These are phyloP conservation scores for Lomographa bimaculata DNA, from an alignment of 2,888 invertebrate genomes.

Conservation along the genomic window DNA sequence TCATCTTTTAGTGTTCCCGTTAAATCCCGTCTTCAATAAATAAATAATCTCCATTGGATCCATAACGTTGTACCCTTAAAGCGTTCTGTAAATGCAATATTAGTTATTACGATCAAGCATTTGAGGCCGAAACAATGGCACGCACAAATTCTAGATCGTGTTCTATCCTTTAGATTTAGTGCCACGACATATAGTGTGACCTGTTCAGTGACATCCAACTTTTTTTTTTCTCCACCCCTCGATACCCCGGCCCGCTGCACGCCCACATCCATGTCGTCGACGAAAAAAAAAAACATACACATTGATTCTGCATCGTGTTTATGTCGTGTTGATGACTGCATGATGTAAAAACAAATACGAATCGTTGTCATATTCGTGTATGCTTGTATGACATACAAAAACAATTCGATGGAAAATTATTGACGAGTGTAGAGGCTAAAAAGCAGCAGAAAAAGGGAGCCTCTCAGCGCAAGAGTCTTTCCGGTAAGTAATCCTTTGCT, in stretches of 20 bases:
- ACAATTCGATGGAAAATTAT: conserved; percentile 46
- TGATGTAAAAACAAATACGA: conserved; percentile 74
- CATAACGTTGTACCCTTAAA: conserved; percentile 54
- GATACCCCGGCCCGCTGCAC: conserved; percentile 78
- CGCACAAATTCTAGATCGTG: conserved; percentile 49
- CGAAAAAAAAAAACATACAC: conserved; percentile 74
- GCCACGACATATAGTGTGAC: conserved; percentile 66
- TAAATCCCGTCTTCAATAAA: conserved; percentile 52
- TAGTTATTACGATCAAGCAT: conserved; percentile 55
- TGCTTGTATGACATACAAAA: conserved; percentile 54
- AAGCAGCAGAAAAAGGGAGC: conserved; percentile 93
- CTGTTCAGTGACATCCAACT: conserved; percentile 82
- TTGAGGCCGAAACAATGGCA: conserved; percentile 40
- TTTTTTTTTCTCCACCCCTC: conserved; percentile 76
- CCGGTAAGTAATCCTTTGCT: conserved; percentile 89
- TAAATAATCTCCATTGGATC: conserved; percentile 68
- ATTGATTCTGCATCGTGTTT: conserved; percentile 74
- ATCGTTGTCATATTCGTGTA: conserved; percentile 73
- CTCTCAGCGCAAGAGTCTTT: conserved; percentile 87
- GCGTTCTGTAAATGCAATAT: conserved; percentile 70
- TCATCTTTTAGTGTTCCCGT: conserved; percentile 34
- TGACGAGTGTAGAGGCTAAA: conserved; percentile 92
- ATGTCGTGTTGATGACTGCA: conserved; percentile 82
- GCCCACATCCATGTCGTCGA: conserved; percentile 75
- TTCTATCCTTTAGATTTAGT: conserved; percentile 63